phyloP scores from a whole-genome alignment of 1,140 invertebrate species.

The Aphaenogaster rudis region DNA sequence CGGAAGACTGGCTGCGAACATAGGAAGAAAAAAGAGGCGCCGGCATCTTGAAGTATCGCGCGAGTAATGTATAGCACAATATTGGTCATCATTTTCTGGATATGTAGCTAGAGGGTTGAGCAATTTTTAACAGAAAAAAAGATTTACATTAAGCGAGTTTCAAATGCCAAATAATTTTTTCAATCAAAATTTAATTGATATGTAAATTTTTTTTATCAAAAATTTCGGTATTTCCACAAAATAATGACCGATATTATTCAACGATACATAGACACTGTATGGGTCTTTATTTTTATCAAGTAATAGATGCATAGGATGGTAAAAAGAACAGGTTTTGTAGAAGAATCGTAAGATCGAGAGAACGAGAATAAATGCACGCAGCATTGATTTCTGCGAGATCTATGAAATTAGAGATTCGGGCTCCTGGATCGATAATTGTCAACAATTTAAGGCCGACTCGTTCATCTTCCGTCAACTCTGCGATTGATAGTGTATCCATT shows the following conservation, averaged over 20 bases:
- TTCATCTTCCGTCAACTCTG: slow-evolving; percentile 49
- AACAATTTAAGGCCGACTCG: slow-evolving; percentile 61
- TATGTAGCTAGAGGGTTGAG: background rate
- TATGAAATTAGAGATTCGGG: slow-evolving; percentile 60
- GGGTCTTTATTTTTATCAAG: slow-evolving; percentile 5
- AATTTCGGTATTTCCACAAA: background rate
- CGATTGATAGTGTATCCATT: slow-evolving; percentile 1
- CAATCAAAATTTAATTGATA: background rate
- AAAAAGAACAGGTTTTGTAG: background rate
- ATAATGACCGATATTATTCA: slow-evolving; percentile 5
- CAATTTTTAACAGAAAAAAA: background rate
- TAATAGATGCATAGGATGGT: background rate
- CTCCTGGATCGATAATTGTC: slow-evolving; percentile 66
- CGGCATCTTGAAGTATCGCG: background rate
- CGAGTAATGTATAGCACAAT: background rate
- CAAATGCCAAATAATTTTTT: background rate
- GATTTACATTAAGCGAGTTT: background rate
- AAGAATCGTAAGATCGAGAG: background rate
- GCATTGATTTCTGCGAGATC: slow-evolving; percentile 51
- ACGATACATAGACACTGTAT: background rate
- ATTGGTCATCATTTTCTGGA: background rate
- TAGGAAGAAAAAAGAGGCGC: background rate
- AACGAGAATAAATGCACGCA: background rate
- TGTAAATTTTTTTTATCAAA: background rate
- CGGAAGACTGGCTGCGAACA: background rate